Evolutionary conservation across 2,888 invertebrate genomes (phyloP).

Genomic region (Copidosoma aretas): DNA sequence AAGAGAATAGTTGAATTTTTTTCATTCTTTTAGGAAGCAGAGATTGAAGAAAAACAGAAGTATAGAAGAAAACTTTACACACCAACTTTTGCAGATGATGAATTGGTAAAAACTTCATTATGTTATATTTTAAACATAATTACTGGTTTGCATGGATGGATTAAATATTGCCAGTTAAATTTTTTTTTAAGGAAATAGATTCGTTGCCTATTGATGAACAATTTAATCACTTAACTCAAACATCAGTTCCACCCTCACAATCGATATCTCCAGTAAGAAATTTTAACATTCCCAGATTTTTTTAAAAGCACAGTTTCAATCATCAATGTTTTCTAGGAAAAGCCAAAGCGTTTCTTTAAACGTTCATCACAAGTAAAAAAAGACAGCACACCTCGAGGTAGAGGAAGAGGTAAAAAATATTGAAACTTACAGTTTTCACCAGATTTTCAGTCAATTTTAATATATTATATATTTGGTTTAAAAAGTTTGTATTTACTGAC

Average conservation of each 20-base stretch:
- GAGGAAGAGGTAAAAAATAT: neutral
- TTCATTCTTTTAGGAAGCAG: slow-evolving; percentile 11
- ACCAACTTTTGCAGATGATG: slow-evolving; percentile 35
- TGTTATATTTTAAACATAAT: neutral
- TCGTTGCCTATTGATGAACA: slow-evolving; percentile 34
- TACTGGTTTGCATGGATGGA: neutral
- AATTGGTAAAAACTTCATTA: slow-evolving; percentile 28
- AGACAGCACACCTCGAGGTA: neutral
- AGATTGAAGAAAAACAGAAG: slow-evolving; percentile 18
- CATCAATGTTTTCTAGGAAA: neutral
- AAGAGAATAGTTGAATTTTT: neutral
- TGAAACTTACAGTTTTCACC: neutral
- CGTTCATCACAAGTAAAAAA: neutral
- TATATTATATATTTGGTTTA: too few relatives aligned
- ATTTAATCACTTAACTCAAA: slow-evolving; percentile 28
- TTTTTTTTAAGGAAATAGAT: slow-evolving; percentile 33
- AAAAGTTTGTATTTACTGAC: too few relatives aligned
- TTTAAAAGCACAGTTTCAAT: neutral
- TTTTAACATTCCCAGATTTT: slow-evolving; percentile 3
- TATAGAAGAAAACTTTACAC: slow-evolving; percentile 32
- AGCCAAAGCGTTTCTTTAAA: neutral
- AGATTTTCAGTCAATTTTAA: too few relatives aligned
- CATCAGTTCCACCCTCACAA: slow-evolving; percentile 4
- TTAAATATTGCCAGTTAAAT: slow-evolving; percentile 1
- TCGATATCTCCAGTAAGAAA: slow-evolving; percentile 28